phyloP scores from a whole-genome alignment of 2,888 invertebrate genomes.

The Magallana nippona region DNA sequence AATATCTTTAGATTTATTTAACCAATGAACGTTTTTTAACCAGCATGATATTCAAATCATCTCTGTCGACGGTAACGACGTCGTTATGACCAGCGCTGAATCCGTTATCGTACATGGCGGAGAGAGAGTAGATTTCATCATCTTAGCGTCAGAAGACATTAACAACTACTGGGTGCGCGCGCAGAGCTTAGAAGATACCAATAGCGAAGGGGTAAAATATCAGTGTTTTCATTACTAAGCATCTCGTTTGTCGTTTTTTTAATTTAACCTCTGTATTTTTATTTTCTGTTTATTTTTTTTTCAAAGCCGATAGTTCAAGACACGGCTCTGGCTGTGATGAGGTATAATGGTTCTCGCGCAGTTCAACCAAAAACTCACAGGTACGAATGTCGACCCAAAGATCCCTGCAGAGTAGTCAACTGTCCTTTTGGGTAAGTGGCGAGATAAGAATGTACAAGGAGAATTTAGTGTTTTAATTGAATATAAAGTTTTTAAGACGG shows the following conservation, averaged over 20 bases:
- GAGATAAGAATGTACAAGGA: background rate
- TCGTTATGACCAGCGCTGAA: conserved; percentile 39
- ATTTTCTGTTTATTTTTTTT: background rate
- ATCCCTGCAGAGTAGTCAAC: conserved; percentile 52
- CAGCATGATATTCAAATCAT: conserved; percentile 47
- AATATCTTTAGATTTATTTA: too few relatives aligned
- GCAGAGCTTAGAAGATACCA: conserved; percentile 38
- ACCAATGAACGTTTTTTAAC: background rate
- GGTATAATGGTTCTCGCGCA: conserved; percentile 44
- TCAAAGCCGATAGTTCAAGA: conserved; percentile 18
- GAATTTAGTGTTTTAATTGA: too few relatives aligned
- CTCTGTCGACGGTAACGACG: conserved; percentile 47
- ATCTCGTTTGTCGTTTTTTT: too few relatives aligned
- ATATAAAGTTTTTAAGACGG: too few relatives aligned
- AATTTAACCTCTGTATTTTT: too few relatives aligned
- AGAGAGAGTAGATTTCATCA: conserved; percentile 43
- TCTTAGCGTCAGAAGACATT: conserved; percentile 34
- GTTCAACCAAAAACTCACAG: conserved; percentile 41
- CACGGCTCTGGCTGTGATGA: conserved; percentile 40
- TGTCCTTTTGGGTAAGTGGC: conserved; percentile 52
- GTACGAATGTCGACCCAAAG: conserved; percentile 38
- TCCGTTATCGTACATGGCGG: conserved; percentile 45
- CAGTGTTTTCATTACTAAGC: background rate
- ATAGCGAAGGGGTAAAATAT: conserved; percentile 39
- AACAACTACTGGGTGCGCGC: conserved; percentile 49